Evolutionary conservation across 2,113 vertebrate genomes (phyloP), one percentile per base, ranked within the genome.

Genomic region (Pithys albifrons): DNA sequence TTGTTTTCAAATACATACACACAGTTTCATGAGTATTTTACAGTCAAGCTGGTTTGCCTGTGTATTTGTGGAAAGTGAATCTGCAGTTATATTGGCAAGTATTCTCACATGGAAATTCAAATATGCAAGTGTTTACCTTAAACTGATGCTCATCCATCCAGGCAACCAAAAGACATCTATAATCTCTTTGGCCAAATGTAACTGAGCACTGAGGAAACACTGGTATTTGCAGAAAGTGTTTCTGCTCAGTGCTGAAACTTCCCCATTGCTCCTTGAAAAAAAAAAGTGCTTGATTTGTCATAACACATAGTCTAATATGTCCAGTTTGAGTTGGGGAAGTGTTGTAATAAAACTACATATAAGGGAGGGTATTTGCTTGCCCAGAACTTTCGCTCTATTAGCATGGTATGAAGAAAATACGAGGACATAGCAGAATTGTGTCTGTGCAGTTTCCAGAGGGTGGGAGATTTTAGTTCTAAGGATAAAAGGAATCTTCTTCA

Each of bases 181-280:
- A 91, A 78, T 93, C 72, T 94, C 71, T 81, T 79, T 81, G 79
- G 85, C 73, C 73, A 93, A 92, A 78, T 23, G 71, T 76, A 91
- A 78, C 85, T 0, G 3, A 92, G 79, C 59, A 49, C 46, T 65
- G 72, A 45, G 73, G 85, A 55, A 29, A 61, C 64, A 76, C 54
- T 24, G 37, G 75, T 80, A 61, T 25, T 67, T 1, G 15, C 41
- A 71, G 69, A 72, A 93, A 86, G 39, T n/a, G 61, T 95, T 91
- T 92, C 59, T 90, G 79, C 61, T 88, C 71, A 85, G 78, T 74
- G 51, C 74, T 85, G 77, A 72, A 94, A 89, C 61, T 73, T 70
- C 45, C 52, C 41, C n/a, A 52, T 92, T 86, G 86, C 8, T 45
- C 37, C 28, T 46, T 3, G 5, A 72, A 45, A 46, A 70, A 82